phyloP scores from a whole-genome alignment of 2,797 vertebrate species.

The Bovichtus variegatus region DNA sequence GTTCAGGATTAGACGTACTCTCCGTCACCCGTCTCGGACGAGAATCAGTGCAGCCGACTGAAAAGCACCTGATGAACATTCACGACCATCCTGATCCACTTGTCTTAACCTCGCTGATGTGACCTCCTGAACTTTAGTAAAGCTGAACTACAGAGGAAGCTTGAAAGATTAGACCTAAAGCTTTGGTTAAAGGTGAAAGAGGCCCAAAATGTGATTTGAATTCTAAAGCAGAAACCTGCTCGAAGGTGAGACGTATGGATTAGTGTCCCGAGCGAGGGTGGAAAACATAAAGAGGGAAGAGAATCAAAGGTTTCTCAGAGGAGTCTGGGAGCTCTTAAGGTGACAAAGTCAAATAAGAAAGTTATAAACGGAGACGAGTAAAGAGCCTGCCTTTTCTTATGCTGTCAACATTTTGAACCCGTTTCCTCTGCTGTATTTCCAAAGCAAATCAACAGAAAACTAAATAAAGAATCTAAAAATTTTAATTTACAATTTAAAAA shows the following conservation, averaged over 20 bases:
- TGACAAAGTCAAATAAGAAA: conserved; percentile 33
- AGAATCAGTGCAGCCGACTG: not conserved
- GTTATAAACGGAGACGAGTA: not conserved
- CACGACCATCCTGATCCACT: not conserved
- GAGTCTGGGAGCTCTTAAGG: conserved; percentile 23
- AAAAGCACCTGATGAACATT: conserved; percentile 12
- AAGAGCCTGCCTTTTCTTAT: conserved; percentile 7
- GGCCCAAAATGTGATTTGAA: conserved; percentile 8
- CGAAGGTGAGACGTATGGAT: conserved; percentile 15
- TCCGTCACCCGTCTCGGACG: conserved; percentile 4
- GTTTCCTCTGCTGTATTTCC: not conserved
- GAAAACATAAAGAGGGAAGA: not conserved
- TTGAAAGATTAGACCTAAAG: conserved; percentile 2
- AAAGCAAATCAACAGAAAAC: conserved; percentile 23
- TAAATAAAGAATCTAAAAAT: not conserved
- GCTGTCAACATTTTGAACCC: not conserved
- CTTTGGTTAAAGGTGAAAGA: conserved; percentile 10
- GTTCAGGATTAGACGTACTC: conserved; percentile 45
- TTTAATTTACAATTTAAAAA: not conserved
- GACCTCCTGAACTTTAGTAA: conserved; percentile 9
- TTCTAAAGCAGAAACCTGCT: conserved; percentile 11
- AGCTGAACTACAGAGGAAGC: not conserved
- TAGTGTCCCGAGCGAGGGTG: not conserved
- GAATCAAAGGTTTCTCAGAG: conserved; percentile 34
- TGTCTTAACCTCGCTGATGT: not conserved